Evolutionary conservation across 1,140 invertebrate species (phyloP).

Genomic region (Cheumatopsyche charites): DNA sequence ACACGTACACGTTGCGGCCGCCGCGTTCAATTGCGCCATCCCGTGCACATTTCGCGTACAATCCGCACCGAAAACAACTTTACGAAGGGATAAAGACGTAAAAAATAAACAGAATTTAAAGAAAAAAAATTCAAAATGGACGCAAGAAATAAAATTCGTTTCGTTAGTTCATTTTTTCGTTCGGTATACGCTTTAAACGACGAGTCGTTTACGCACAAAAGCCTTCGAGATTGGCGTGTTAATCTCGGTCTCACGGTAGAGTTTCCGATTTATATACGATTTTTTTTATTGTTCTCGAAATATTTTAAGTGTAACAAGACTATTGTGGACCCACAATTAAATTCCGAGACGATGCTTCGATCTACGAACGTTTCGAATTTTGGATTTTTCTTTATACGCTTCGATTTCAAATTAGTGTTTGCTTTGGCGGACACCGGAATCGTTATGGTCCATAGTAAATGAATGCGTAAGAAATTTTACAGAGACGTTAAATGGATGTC

Average conservation of each 20-base stretch:
- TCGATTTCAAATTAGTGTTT: conserved; percentile 29
- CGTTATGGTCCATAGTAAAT: not conserved
- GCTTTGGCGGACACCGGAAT: conserved; percentile 30
- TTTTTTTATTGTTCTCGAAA: not conserved
- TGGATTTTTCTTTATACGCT: conserved; percentile 21
- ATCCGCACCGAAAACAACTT: not conserved
- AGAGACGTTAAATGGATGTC: not conserved
- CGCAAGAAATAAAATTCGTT: too few species aligned
- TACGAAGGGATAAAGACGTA: too few species aligned
- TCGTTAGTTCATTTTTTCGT: too few species aligned
- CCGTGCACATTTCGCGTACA: conserved; percentile 15
- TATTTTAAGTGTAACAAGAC: conserved; percentile 3
- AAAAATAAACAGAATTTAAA: too few species aligned
- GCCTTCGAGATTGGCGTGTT: conserved; percentile 14
- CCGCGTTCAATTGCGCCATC: conserved; percentile 31
- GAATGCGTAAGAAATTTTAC: not conserved
- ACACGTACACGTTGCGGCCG: conserved; percentile 27
- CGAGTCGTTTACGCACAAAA: conserved; percentile 20
- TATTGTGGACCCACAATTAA: conserved; percentile 20
- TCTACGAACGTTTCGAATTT: not conserved
- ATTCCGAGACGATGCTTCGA: conserved; percentile 1
- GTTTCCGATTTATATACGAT: not conserved
- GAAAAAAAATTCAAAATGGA: too few species aligned
- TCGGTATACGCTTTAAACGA: not conserved
- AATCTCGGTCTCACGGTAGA: conserved; percentile 10